These are phyloP conservation scores for Tyria jacobaeae DNA, from an alignment of 2,888 invertebrate genomes.

Conservation along the genomic window DNA sequence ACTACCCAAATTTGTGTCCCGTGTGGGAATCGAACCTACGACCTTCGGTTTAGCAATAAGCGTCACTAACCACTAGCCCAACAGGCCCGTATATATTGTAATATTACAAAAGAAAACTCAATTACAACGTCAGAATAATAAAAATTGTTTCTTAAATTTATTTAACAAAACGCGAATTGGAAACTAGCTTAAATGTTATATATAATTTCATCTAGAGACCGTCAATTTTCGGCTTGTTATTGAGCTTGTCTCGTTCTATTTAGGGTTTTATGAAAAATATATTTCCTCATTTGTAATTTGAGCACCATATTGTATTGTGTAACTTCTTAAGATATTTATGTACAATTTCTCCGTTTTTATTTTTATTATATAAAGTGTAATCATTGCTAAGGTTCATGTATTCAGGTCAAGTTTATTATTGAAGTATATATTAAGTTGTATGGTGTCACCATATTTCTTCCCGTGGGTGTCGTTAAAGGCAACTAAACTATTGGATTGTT, in stretches of 20 bases:
- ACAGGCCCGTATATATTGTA: too few species aligned
- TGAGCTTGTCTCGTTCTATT: conserved; percentile 41
- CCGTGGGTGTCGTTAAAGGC: too few species aligned
- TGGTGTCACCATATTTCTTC: too few species aligned
- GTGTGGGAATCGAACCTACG: too few species aligned
- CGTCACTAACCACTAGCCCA: too few species aligned
- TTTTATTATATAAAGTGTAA: background rate
- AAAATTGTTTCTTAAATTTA: conserved; percentile 1
- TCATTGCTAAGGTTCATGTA: too few species aligned
- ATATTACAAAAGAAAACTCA: background rate
- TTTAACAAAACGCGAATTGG: background rate
- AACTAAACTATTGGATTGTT: too few species aligned
- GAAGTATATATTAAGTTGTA: too few species aligned
- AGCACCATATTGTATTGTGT: conserved; percentile 31
- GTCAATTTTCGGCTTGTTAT: conserved; percentile 25
- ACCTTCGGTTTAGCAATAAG: too few species aligned
- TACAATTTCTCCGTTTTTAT: background rate
- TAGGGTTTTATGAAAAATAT: conserved; percentile 42
- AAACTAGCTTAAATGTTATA: conserved; percentile 13
- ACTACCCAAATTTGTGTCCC: too few species aligned
- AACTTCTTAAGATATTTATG: background rate
- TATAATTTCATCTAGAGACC: conserved; percentile 31
- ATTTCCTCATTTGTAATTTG: conserved; percentile 48
- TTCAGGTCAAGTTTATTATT: too few species aligned
- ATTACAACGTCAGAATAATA: background rate